A percentile compares a stretch with the other conserved stretches of the same genome.
phyloP scores from a whole-genome alignment of 2,888 invertebrate genomes.

The Artemia sinica region DNA sequence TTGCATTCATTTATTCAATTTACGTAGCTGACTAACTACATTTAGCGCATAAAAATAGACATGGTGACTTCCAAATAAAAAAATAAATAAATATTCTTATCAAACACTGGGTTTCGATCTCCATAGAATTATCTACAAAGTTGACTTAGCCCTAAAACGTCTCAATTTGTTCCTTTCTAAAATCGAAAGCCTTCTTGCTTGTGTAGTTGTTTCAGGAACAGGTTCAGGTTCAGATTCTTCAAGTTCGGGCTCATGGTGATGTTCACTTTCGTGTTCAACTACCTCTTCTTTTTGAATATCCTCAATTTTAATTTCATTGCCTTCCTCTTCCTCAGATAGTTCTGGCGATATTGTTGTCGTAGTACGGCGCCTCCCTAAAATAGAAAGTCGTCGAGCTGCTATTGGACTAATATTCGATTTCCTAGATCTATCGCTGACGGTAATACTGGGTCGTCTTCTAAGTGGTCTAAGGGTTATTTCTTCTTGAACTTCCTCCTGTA shows the following conservation, averaged over 20 bases:
- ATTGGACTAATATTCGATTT: not conserved
- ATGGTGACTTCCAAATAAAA: too few relatives aligned
- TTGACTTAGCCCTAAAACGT: not conserved
- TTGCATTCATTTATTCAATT: too few relatives aligned
- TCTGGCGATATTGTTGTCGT: not conserved
- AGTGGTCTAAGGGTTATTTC: not conserved
- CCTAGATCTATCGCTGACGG: not conserved
- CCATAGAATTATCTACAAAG: too few relatives aligned
- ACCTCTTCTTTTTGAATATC: not conserved
- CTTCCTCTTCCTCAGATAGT: constrained; percentile 4
- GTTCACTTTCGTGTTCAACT: not conserved
- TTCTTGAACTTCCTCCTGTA: not conserved
- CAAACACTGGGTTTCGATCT: constrained; percentile 4
- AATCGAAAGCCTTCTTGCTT: not conserved
- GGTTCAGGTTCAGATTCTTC: too few relatives aligned
- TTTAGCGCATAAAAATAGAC: too few relatives aligned
- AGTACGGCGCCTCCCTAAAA: not conserved
- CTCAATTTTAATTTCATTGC: not conserved
- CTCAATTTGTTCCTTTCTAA: constrained; percentile 1
- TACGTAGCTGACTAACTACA: too few relatives aligned
- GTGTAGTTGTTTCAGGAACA: not conserved
- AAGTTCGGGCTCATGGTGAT: too few relatives aligned
- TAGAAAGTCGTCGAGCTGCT: not conserved
- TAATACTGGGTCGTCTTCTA: not conserved
- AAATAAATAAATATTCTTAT: not conserved